Base-by-base conservation (phyloP, 1,140 invertebrate species). In the Lasioglossum baleicum region DNA sequence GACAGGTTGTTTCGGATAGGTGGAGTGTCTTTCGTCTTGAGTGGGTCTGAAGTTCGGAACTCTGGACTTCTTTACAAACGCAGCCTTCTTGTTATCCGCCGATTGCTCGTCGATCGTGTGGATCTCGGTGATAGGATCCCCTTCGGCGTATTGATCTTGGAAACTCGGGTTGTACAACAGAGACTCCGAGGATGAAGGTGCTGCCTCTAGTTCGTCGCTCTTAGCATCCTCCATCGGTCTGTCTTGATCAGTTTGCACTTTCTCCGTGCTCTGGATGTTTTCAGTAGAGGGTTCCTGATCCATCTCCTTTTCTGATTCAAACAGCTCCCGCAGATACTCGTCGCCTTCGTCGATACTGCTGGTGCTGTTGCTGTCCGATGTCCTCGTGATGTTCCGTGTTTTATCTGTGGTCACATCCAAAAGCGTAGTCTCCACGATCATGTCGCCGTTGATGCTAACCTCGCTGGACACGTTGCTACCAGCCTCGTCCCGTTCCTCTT, bases 381-480 rank as follows among this genome's bases (percentile, higher is more conserved):
- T n/a, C 15, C 84, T 82, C 10, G 82, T 81, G 10, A n/a, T 56
- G 17, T 88, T 88, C n/a, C 71, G 85, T 3, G 75, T 31, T 13
- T 82, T 87, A 11, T 83, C 86, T 0, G 83, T 89, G 56, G 88
- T 88, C 0, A 87, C 83, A 48, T 90, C 83, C 20, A 91, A 31
- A 1, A 91, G 70, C 8, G 90, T 90, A 1, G 90, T 91, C 61
- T 91, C 90, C 35, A 91, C 42, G 26, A 92, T 87, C 44, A 90
- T 86, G 69, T 91, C 90, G 48, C 83, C 85, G 17, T 88, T 88
- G 35, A 91, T 89, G 64, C 85, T 90, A 56, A 90, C 88, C 26
- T 90, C 85, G 74, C 89, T 90, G 1, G 90, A 91, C 40, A 92
- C 76, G 42, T 87, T 89, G 17, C 81, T 85, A 7, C 75, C 89